A percentile compares a stretch with the other conserved stretches of the same genome.
Evolutionary conservation across 2,113 vertebrate species (phyloP).

Genomic region (Pangasianodon hypophthalmus): DNA sequence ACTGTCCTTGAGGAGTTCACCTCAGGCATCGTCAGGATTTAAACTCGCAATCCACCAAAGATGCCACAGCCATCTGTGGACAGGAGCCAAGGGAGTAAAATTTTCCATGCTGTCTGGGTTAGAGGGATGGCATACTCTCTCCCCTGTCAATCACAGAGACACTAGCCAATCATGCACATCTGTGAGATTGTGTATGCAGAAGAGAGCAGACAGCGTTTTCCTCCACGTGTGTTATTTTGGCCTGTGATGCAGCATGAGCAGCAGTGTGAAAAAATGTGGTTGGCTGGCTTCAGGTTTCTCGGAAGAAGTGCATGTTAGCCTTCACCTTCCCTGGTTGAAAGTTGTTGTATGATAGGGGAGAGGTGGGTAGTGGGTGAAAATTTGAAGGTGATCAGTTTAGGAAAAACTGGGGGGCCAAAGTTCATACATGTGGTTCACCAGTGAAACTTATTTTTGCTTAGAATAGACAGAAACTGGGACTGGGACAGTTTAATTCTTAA

Average conservation of each 20-base stretch:
- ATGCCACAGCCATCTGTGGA: not conserved
- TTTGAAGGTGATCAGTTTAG: not conserved
- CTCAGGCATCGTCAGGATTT: not conserved
- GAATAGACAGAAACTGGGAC: too few relatives aligned
- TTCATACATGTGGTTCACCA: too few relatives aligned
- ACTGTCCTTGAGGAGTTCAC: constrained; percentile 36
- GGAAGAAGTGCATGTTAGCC: not conserved
- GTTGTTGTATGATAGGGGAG: not conserved
- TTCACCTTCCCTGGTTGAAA: not conserved
- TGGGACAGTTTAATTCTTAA: not conserved
- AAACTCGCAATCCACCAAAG: not conserved
- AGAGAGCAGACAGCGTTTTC: not conserved
- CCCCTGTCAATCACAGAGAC: not conserved
- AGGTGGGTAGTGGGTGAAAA: not conserved
- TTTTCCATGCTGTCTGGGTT: not conserved
- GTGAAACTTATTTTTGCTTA: too few relatives aligned
- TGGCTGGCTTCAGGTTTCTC: not conserved
- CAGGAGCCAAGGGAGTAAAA: not conserved
- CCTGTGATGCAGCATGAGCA: not conserved
- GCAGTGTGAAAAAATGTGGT: not conserved
- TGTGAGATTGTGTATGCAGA: not conserved
- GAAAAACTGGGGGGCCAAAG: too few relatives aligned
- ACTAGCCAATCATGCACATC: not conserved
- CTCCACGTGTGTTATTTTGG: not conserved
- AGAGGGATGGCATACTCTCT: not conserved